Conservation (phyloP, 2,113 vertebrate genomes). For the Empidonax traillii region DNA sequence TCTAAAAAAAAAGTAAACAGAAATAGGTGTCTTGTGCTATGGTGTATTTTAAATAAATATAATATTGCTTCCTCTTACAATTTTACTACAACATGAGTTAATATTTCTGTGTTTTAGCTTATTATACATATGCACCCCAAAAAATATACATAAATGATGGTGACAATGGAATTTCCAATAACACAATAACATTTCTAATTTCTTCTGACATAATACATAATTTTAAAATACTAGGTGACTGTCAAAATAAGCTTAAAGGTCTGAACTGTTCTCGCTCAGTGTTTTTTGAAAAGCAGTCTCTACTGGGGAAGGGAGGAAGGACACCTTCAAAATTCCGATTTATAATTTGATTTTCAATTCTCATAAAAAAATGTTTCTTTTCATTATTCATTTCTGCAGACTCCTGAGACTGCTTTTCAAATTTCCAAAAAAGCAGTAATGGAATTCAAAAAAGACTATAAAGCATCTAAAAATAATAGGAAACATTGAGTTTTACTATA, state of each 20-base stretch:
- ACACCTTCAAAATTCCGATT: neutral
- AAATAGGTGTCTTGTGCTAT: neutral
- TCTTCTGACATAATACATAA: neutral
- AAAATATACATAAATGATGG: neutral
- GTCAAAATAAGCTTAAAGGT: neutral
- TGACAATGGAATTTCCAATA: neutral
- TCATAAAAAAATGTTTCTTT: neutral
- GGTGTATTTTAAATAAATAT: neutral
- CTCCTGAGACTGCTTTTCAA: neutral
- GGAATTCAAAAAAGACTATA: neutral
- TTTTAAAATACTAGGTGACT: neutral
- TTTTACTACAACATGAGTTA: neutral
- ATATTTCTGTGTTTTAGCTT: neutral
- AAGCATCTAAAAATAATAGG: neutral
- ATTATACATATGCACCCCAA: neutral
- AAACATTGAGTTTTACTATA: neutral
- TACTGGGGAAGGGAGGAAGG: neutral
- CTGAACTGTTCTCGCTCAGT: neutral
- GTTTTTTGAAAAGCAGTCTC: neutral
- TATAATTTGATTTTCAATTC: slow-evolving; percentile 16
- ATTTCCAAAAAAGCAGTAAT: neutral
- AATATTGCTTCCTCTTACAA: neutral
- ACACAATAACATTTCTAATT: neutral
- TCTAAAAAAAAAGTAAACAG: neutral
- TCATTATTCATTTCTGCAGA: neutral